A percentile compares a stretch with the other conserved stretches of the same genome.
Evolutionary conservation across 2,888 invertebrate species (phyloP).

Genomic region (Nyleta sp.): DNA sequence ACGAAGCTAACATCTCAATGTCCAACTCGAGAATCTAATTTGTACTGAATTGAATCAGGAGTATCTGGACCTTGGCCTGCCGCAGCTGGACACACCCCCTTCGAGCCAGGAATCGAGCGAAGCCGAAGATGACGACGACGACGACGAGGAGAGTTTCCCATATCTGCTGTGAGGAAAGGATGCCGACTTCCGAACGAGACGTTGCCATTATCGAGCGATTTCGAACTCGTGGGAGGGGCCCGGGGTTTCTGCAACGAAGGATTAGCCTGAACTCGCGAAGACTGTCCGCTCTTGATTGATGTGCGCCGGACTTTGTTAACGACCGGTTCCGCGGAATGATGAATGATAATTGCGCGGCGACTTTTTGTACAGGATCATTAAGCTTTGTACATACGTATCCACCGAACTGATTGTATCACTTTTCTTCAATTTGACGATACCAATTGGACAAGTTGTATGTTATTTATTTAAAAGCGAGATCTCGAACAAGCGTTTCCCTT

Average conservation of each 20-base stretch:
- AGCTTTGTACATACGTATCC: conserved; percentile 39
- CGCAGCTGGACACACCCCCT: conserved; percentile 94
- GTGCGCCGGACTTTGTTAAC: conserved; percentile 33
- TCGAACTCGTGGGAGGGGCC: conserved; percentile 8
- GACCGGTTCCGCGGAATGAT: conserved; percentile 37
- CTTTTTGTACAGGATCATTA: conserved; percentile 44
- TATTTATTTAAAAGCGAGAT: no score
- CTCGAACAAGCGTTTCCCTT: no score
- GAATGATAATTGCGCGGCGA: conserved; percentile 36
- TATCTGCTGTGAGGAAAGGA: conserved; percentile 75
- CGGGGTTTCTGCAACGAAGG: conserved; percentile 12
- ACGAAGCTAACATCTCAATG: no score
- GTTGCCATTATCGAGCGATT: conserved; percentile 35
- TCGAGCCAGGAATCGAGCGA: conserved; percentile 92
- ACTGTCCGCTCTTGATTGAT: conserved; percentile 50
- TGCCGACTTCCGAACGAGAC: conserved; percentile 18
- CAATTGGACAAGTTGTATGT: no score
- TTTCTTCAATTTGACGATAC: conserved; percentile 14
- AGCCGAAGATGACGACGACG: conserved; percentile 81
- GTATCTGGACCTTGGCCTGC: conserved; percentile 93
- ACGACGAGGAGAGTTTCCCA: conserved; percentile 79
- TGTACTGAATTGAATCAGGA: conserved; percentile 83
- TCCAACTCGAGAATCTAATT: no score
- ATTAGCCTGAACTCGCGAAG: conserved; percentile 28
- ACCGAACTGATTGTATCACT: conserved; percentile 12